Percentiles rank a stretch among this genome's conserved stretches.
Conservation (phyloP, 2,888 invertebrate species). For the Melanchra persicariae region DNA sequence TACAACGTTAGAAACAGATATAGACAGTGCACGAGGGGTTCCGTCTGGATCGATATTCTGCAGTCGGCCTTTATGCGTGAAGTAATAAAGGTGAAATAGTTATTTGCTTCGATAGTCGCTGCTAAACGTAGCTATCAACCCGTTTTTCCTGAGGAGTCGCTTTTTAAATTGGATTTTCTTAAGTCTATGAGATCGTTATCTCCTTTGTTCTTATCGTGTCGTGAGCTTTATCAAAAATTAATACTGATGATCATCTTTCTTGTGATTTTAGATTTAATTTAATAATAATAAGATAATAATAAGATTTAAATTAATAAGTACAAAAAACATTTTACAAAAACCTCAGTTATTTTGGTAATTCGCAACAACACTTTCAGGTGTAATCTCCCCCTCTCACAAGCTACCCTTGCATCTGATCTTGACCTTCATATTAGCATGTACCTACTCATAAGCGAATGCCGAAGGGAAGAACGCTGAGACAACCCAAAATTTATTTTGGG, state of each 20-base stretch:
- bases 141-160: neutral
- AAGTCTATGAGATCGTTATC: neutral
- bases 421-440: slow-evolving; percentile 6
- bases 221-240: neutral
- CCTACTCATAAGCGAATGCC: neutral
- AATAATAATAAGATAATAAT: too few relatives aligned
- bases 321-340: neutral
- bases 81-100: neutral
- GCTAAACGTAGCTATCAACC: neutral
- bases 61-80: neutral
- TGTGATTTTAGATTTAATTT: neutral
- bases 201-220: neutral
- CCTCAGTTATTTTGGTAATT: neutral
- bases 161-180: neutral
- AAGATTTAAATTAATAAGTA: too few relatives aligned
- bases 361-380: neutral
- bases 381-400: neutral
- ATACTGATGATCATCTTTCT: neutral
- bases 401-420: slow-evolving; percentile 1
- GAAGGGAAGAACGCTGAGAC: neutral
- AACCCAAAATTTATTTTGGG: slow-evolving; percentile 3
- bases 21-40: slow-evolving; percentile 3
- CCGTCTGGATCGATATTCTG: neutral
- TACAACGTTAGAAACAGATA: neutral
- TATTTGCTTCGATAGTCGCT: neutral